Base-by-base conservation (phyloP, 2,888 invertebrate species). In the Smittia sp. region DNA sequence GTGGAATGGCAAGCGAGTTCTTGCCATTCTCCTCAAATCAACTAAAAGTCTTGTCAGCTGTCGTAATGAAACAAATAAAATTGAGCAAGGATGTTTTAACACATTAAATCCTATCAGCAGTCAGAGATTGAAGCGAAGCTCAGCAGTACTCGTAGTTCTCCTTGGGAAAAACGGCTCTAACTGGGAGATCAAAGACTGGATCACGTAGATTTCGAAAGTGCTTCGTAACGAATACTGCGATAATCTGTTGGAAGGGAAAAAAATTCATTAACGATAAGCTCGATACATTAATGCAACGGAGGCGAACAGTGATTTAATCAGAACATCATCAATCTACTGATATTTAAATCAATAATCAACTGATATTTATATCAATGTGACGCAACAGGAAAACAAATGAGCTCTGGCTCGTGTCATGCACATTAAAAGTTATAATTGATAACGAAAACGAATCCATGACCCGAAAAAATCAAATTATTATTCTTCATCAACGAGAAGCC, bases 121-220 rank as follows among this genome's bases (percentile, higher is more conserved):
- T 15, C 46, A 15, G 13, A 15, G 11, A n/a, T 11, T 46, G 15
- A 46, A 46, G 46, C 46, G n/a, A 46, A 46, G 46, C 46, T 46
- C 20, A 58, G 13, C 76, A 82, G 76, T 82, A 82, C 54, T 79
- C 78, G 77, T 82, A 82, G 76, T 83, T 80, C 20, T 74, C 75
- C 74, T 79, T 78, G 75, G 90, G 90, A 81, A 91, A 90, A 78
- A 91, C 85, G 78, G 90, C 90, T 78, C 89, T 89, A 74, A 90
- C 87, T 79, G 88, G 86, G 82, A 89, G 87, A 81, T 89, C 88
- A 79, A 6, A 58, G 7, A 86, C 85, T 75, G 91, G 91, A 83
- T 92, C 89, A 74, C 89, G 87, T 81, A 90, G 90, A 83, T 93
- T 93, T 80, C 92, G 88, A 83, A 90, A 93, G 78, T 88, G 88